Evolutionary conservation across 2,113 vertebrate genomes (phyloP).

Genomic region (Mesitornis unicolor): DNA sequence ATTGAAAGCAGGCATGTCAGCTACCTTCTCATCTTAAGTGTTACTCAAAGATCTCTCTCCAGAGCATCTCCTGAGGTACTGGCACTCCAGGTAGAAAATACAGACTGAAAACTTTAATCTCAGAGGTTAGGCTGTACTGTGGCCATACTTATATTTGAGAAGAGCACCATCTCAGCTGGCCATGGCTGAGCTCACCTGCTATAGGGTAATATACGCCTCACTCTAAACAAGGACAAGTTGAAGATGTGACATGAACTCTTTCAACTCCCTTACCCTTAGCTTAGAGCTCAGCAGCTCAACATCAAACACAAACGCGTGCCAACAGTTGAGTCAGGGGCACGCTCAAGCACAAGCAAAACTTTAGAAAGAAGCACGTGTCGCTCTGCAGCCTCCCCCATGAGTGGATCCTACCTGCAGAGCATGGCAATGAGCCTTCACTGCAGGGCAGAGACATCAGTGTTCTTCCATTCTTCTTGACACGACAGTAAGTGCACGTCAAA

Average conservation of each 20-base stretch:
- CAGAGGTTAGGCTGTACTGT: background rate
- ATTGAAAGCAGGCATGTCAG: background rate
- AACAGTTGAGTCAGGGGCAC: background rate
- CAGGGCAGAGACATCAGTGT: background rate
- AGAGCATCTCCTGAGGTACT: background rate
- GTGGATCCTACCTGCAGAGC: background rate
- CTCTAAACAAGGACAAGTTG: background rate
- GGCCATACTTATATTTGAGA: background rate
- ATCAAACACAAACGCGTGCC: background rate
- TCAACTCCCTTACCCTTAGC: background rate
- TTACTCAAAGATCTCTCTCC: background rate
- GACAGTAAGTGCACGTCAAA: background rate
- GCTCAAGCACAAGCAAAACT: background rate
- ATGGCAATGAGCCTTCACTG: background rate
- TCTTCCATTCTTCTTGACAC: background rate
- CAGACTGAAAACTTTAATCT: background rate
- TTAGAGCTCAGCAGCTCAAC: background rate
- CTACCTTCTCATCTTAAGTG: background rate
- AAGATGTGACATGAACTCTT: background rate
- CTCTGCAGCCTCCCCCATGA: accelerated
- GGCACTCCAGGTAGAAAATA: background rate
- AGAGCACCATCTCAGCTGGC: background rate
- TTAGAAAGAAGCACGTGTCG: background rate
- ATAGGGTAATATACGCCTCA: background rate
- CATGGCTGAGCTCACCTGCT: background rate